Evolutionary conservation across 2,797 vertebrate genomes (phyloP).

Genomic region (Myotis planiceps): DNA sequence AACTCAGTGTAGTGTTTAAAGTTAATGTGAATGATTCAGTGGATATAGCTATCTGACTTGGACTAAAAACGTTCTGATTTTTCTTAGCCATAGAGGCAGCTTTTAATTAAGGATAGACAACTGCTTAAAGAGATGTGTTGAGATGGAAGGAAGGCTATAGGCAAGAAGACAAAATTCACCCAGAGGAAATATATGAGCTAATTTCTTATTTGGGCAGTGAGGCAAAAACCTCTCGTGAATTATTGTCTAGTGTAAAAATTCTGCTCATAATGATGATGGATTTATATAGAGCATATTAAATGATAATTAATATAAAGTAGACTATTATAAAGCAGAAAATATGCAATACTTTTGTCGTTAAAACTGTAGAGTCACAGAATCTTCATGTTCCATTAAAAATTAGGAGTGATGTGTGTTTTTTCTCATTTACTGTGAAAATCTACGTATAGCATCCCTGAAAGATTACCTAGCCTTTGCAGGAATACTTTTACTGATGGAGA

Average conservation of each 20-base stretch:
- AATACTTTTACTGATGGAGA: neutral
- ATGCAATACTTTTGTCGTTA: neutral
- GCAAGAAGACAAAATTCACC: neutral
- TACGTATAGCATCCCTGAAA: neutral
- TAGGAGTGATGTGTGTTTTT: neutral
- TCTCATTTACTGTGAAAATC: neutral
- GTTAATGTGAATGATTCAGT: neutral
- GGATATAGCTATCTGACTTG: neutral
- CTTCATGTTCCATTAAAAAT: neutral
- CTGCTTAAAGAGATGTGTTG: neutral
- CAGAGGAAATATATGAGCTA: neutral
- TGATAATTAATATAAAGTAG: neutral
- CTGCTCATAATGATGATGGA: neutral
- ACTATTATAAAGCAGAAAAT: neutral
- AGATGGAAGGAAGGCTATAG: neutral
- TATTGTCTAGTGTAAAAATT: neutral
- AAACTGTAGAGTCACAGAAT: neutral
- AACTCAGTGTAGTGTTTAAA: neutral
- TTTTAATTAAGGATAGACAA: slow-evolving; percentile 16
- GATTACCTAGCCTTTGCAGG: neutral
- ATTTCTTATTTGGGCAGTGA: neutral
- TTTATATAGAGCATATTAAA: neutral
- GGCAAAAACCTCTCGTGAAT: neutral
- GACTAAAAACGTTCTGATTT: neutral
- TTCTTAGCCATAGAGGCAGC: neutral